Evolutionary conservation across 2,888 invertebrate species (phyloP).

Genomic region (Drosophila maculinotata): DNA sequence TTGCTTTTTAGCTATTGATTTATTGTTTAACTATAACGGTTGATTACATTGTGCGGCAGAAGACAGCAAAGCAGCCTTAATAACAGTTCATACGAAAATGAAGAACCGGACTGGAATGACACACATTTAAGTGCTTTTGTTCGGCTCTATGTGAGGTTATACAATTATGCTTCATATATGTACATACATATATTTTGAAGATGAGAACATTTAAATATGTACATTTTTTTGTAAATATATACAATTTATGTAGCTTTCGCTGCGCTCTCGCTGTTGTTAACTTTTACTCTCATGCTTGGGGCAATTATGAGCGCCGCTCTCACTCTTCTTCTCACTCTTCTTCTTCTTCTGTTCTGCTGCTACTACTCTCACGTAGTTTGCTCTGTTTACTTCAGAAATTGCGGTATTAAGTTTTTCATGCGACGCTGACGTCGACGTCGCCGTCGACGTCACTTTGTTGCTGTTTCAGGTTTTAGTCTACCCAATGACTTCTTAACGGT

Average conservation of each 20-base stretch:
- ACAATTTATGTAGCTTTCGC: conserved; percentile 49
- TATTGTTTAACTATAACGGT: conserved; percentile 76
- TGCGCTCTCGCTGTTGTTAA: conserved; percentile 34
- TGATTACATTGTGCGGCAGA: conserved; percentile 71
- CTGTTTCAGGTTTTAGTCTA: conserved; percentile 67
- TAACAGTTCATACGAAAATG: conserved; percentile 18
- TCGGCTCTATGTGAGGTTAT: conserved; percentile 17
- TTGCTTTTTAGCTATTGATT: conserved; percentile 60
- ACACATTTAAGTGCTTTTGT: conserved; percentile 42
- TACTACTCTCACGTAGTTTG: conserved; percentile 40
- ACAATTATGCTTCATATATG: not conserved
- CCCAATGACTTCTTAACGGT: conserved; percentile 79
- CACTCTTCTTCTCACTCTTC: conserved; percentile 22
- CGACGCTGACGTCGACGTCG: conserved; percentile 9
- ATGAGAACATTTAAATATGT: conserved; percentile 19
- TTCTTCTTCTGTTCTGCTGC: not conserved
- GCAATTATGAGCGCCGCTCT: conserved; percentile 40
- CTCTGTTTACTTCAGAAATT: conserved; percentile 76
- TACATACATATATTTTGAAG: not conserved
- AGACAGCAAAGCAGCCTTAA: too few species aligned
- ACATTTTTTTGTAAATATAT: not conserved
- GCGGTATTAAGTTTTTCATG: conserved; percentile 48
- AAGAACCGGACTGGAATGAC: conserved; percentile 37
- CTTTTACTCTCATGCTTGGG: conserved; percentile 72
- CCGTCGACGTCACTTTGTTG: conserved; percentile 34